Evolutionary conservation across 2,888 invertebrate species (phyloP), one percentile per base, ranked within the genome.

Genomic region (Meteorus cinctellus): DNA sequence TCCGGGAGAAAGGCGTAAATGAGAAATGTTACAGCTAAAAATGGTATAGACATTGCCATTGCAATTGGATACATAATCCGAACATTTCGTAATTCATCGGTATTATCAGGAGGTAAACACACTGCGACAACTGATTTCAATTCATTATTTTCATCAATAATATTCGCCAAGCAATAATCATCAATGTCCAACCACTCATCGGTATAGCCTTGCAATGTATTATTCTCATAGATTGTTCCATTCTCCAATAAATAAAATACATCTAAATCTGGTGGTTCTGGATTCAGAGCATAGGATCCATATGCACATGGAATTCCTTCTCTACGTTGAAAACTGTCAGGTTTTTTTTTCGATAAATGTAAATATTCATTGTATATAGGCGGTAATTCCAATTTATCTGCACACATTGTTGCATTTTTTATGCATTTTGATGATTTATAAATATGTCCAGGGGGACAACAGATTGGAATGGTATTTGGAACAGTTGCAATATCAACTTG

Each of bases 1-100:
- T 88, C 85, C 19, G 86, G 86, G 12, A 89, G 60, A 14, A 85
- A 62, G 0, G 83, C 80, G 80, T 89, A 89, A 41, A 87, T 84
- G 63, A 86, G 10, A 68, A 87, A 85, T 1, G 88, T 87, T 24
- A 81, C 80, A 4, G 82, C 55, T 16, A 89, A 80, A 73, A 86
- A 87, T 6, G 82, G 82, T 36, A 82, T 77, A 14, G 87, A 87
- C 3, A 86, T 31, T 1, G 85, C 8, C 80, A 85, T 82, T 5
- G 77, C 77, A 6, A 84, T 77, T n/a, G 83, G 78, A 73, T 82
- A 81, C 1, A 74, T 1, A 10, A 78, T 55, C n/a, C 67, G 74
- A 41, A 80, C 68, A 6, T 71, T 27, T n/a, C 27, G 29, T 48
- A 34, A 0, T 72, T 41, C 1, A 34, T 55, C 55, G n/a, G 36